These are phyloP conservation scores for Drosophila rufa DNA, from an alignment of 1,140 invertebrate species.

Conservation along the genomic window DNA sequence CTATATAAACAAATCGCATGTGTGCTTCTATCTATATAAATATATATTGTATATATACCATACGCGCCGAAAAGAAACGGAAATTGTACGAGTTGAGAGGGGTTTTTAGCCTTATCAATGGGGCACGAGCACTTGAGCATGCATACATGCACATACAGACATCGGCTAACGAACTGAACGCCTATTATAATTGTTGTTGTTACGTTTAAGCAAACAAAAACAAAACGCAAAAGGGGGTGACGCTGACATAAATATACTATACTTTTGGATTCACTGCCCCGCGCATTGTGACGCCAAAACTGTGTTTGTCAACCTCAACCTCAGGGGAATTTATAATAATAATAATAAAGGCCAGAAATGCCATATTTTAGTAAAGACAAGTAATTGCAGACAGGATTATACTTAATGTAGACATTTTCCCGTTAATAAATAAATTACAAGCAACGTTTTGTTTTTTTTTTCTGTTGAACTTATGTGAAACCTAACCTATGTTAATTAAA, in stretches of 20 bases:
- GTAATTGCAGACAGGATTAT: background rate
- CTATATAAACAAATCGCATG: conserved; percentile 65
- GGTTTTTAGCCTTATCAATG: conserved; percentile 72
- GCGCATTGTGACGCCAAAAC: conserved; percentile 3
- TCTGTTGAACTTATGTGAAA: background rate
- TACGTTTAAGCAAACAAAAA: conserved; percentile 61
- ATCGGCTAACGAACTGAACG: conserved; percentile 30
- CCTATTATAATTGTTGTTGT: conserved; percentile 15
- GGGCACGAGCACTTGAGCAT: conserved; percentile 55
- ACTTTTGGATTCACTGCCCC: conserved; percentile 19
- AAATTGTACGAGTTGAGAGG: conserved; percentile 53
- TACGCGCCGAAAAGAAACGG: conserved; percentile 45
- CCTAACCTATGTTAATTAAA: background rate
- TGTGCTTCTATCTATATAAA: conserved; percentile 23
- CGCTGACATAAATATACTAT: conserved; percentile 23
- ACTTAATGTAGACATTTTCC: background rate
- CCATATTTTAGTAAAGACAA: background rate
- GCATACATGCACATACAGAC: conserved; percentile 18
- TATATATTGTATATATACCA: conserved; percentile 5
- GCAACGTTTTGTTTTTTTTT: background rate
- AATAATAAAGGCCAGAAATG: conserved; percentile 3
- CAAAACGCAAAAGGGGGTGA: conserved; percentile 42
- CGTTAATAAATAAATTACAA: background rate
- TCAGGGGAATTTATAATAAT: background rate
- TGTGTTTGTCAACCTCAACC: background rate